phyloP scores from a whole-genome alignment of 92 coral and sea anemone species.

The Scolanthus callimorphus region DNA sequence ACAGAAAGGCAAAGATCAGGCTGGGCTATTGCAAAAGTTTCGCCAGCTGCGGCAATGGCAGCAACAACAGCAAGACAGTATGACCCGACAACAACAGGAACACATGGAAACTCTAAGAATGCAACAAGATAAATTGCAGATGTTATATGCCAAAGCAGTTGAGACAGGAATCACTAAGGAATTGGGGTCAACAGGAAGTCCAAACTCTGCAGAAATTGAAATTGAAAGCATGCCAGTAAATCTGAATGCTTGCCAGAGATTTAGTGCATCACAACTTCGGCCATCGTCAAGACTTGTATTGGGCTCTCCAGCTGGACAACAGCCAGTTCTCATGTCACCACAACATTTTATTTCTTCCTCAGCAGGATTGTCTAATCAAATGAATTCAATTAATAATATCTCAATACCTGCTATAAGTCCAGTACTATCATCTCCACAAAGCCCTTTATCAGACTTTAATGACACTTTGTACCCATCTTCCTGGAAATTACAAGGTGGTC shows the following conservation, averaged over 20 bases:
- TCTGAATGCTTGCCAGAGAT: neutral
- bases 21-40: constrained; percentile 78
- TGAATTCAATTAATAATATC: too few species aligned
- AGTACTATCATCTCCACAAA: constrained; percentile 22
- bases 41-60: constrained; percentile 97
- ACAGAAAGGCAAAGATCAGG: constrained; percentile 55
- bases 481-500: neutral
- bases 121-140: constrained; percentile 57
- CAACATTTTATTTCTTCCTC: too few species aligned
- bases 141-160: constrained; percentile 16
- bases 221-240: too few species aligned
- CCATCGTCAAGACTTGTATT: neutral
- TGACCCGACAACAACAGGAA: constrained; percentile 80
- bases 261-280: neutral
- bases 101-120: constrained; percentile 64
- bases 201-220: neutral
- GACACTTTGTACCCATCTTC: neutral
- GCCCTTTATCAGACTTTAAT: neutral
- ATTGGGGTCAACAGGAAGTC: neutral
- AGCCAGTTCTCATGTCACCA: too few species aligned
- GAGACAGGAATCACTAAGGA: neutral
- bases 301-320: neutral
- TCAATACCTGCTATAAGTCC: constrained; percentile 5
- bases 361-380: too few species aligned
- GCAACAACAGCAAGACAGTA: constrained; percentile 91